A percentile compares a stretch with the other conserved stretches of the same genome.
These are phyloP conservation scores for Orestias chungarensis DNA, from an alignment of 2,797 vertebrate species.

Conservation along the genomic window DNA sequence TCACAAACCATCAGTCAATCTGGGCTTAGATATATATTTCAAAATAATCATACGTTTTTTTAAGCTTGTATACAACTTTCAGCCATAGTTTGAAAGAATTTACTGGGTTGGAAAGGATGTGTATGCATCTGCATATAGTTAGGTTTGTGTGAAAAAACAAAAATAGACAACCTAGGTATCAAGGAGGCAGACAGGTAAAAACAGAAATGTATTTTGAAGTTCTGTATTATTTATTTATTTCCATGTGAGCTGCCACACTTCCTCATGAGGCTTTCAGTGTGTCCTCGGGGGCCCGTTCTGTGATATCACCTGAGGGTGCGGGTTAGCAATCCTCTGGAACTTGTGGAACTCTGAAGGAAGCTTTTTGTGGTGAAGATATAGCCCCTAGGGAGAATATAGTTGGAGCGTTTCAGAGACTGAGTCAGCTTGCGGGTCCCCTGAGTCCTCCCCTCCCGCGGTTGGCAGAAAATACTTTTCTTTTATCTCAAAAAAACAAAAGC, in stretches of 20 bases:
- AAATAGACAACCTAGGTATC: conserved; percentile 39
- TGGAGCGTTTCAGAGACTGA: conserved; percentile 62
- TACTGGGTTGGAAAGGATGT: neutral
- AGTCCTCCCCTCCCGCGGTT: conserved; percentile 48
- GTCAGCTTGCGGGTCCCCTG: conserved; percentile 66
- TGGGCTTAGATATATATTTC: neutral
- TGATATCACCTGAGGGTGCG: conserved; percentile 43
- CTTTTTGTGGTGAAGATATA: conserved; percentile 36
- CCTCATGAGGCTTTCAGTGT: conserved; percentile 43
- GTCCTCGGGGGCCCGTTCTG: conserved; percentile 35
- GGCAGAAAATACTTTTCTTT: conserved; percentile 61
- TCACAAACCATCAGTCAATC: conserved; percentile 29
- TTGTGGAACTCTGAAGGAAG: conserved; percentile 44
- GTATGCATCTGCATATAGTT: neutral
- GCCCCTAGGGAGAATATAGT: conserved; percentile 56
- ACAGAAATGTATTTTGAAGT: conserved; percentile 37
- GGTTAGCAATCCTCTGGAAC: conserved; percentile 36
- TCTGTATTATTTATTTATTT: conserved; percentile 44
- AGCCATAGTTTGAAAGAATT: neutral
- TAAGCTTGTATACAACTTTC: neutral
- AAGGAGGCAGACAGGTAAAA: conserved; percentile 34
- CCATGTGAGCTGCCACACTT: conserved; percentile 37
- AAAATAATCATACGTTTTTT: neutral
- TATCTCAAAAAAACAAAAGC: too few relatives aligned
- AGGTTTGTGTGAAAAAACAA: conserved; percentile 6